Conservation (phyloP, 1,140 invertebrate genomes). For the Cylas formicarius region DNA sequence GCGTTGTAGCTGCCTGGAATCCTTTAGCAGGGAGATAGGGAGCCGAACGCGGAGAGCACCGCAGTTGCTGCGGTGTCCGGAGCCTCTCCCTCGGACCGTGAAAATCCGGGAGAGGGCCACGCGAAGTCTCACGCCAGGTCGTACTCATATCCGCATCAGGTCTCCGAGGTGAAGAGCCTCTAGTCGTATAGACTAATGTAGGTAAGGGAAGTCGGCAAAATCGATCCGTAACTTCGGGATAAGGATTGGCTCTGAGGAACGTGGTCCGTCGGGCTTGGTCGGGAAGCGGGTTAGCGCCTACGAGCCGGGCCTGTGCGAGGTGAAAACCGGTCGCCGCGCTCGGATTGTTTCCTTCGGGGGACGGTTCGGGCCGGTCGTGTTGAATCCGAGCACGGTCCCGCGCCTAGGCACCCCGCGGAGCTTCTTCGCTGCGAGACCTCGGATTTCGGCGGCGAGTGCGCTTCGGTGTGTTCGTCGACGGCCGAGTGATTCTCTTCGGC, state of each 20-base stretch:
- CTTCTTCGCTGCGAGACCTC: constrained; percentile 28
- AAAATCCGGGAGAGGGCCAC: constrained; percentile 69
- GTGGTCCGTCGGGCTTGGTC: constrained; percentile 53
- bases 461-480: neutral
- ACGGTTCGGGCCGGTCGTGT: no score
- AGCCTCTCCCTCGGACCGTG: constrained; percentile 52
- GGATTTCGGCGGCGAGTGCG: constrained; percentile 27
- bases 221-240: constrained; percentile 76
- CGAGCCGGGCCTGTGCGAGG: constrained; percentile 35
- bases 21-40: constrained; percentile 58
- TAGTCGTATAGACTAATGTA: constrained; percentile 85
- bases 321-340: constrained; percentile 14
- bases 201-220: constrained; percentile 76
- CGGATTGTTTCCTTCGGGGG: no score
- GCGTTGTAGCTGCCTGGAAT: constrained; percentile 64
- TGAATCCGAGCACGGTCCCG: constrained; percentile 31
- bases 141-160: constrained; percentile 75
- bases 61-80: constrained; percentile 58
- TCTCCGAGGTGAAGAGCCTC: constrained; percentile 86
- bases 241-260: constrained; percentile 68
- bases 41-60: constrained; percentile 63
- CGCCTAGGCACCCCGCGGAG: constrained; percentile 31
- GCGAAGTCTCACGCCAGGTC: constrained; percentile 57
- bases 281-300: constrained; percentile 41
- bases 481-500: constrained; percentile 42